These are phyloP conservation scores for Scolanthus callimorphus DNA, from an alignment of 92 coral and sea anemone species.

Conservation along the genomic window DNA sequence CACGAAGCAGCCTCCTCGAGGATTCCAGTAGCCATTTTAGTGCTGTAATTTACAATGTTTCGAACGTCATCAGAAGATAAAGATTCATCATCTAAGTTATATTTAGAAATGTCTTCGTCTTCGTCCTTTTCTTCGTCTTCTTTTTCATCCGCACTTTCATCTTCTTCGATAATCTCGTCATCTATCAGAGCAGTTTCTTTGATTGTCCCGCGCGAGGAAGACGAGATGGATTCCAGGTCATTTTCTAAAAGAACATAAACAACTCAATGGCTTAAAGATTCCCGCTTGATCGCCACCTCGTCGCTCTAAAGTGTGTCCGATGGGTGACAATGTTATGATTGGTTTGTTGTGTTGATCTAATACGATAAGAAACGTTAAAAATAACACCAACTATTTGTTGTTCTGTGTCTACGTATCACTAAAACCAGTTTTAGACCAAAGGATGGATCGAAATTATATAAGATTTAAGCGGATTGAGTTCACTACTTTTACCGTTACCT, in stretches of 20 bases:
- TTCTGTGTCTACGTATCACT: too few relatives aligned
- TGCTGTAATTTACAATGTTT: conserved; percentile 51
- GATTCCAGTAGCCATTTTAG: conserved; percentile 53
- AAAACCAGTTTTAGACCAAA: too few relatives aligned
- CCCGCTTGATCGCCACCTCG: too few relatives aligned
- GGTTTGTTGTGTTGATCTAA: too few relatives aligned
- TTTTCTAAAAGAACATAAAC: conserved; percentile 42
- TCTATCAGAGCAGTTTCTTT: conserved; percentile 77
- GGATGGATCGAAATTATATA: too few relatives aligned
- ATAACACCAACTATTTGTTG: too few relatives aligned
- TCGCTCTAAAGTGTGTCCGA: too few relatives aligned
- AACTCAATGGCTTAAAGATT: neutral
- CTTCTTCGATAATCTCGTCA: conserved; percentile 48
- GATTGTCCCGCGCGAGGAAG: conserved; percentile 42
- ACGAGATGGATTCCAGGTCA: conserved; percentile 57
- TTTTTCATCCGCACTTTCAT: too few relatives aligned
- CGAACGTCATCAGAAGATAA: conserved; percentile 45
- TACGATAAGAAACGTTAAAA: too few relatives aligned
- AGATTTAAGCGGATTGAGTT: too few relatives aligned
- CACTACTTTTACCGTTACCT: too few relatives aligned
- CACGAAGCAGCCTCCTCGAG: conserved; percentile 46
- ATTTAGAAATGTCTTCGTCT: conserved; percentile 4
- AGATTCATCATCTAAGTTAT: conserved; percentile 24
- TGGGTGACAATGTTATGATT: too few relatives aligned
- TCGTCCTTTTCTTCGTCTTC: conserved; percentile 38